Evolutionary conservation across 2,797 vertebrate genomes (phyloP).

Genomic region (Pseudotriccus pelzelni): DNA sequence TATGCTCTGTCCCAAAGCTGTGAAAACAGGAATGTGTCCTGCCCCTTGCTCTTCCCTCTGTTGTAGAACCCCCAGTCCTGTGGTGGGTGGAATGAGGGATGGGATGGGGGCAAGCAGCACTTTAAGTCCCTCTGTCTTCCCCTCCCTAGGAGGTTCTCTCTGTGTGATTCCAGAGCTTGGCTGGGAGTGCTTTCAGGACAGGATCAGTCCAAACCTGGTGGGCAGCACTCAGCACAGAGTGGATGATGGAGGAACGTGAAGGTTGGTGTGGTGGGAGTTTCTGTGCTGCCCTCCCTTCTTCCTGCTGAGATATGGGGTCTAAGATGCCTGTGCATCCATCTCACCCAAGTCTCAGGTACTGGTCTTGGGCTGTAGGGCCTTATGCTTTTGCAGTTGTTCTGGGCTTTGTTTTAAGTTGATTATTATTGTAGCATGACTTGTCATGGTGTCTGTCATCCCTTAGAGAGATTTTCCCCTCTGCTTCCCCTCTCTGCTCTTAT

Average conservation of each 20-base stretch:
- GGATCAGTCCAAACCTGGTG: background rate
- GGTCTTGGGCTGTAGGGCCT: background rate
- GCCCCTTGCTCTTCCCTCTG: background rate
- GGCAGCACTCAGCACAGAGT: accelerated
- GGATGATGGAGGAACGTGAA: background rate
- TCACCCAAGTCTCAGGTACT: background rate
- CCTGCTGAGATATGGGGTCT: background rate
- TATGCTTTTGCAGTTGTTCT: background rate
- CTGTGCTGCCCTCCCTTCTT: background rate
- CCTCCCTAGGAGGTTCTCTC: accelerated
- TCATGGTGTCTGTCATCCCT: background rate
- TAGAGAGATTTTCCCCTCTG: background rate
- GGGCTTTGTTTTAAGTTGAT: background rate
- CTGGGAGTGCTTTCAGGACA: background rate
- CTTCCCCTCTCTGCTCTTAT: background rate
- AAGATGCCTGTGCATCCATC: background rate
- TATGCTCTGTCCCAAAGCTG: background rate
- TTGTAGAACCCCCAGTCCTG: background rate
- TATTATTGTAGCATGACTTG: background rate
- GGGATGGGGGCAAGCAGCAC: background rate
- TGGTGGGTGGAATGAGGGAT: background rate
- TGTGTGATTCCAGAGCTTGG: background rate
- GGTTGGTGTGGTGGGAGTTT: background rate
- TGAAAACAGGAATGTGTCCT: background rate
- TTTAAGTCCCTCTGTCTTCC: background rate